Evolutionary conservation across 92 coral and sea anemone species (phyloP).

Genomic region (Chrysogorgia sp.): DNA sequence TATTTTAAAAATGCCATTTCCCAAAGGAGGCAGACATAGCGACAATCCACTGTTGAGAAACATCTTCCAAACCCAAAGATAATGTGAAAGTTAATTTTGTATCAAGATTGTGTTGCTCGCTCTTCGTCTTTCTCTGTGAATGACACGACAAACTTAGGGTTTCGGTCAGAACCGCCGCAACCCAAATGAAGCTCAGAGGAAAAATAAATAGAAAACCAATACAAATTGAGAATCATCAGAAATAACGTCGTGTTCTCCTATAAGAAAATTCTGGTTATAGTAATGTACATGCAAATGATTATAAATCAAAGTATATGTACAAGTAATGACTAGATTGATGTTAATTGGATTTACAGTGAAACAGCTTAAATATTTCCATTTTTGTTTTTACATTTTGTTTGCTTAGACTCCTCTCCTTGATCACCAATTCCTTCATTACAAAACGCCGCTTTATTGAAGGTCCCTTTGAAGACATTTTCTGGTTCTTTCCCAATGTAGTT

Average conservation of each 20-base stretch:
- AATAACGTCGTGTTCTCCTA: neutral
- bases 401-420: neutral
- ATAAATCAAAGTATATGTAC: too few species aligned
- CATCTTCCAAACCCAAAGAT: constrained; percentile 86
- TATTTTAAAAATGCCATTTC: too few species aligned
- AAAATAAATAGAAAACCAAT: constrained; percentile 72
- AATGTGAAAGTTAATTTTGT: constrained; percentile 79
- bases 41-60: constrained; percentile 80
- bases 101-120: constrained; percentile 85
- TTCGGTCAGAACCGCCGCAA: constrained; percentile 80
- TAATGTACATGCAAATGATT: too few species aligned
- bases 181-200: constrained; percentile 85
- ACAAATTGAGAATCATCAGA: neutral
- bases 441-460: constrained; percentile 5
- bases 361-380: too few species aligned
- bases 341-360: too few species aligned
- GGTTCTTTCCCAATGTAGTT: constrained; percentile 61
- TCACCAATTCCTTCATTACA: constrained; percentile 15
- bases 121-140: constrained; percentile 80
- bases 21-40: constrained; percentile 88
- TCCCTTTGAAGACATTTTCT: constrained; percentile 71
- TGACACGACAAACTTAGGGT: constrained; percentile 91
- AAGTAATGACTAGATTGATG: too few species aligned
- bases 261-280: too few species aligned
- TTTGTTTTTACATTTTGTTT: too few species aligned